These are phyloP conservation scores for Archilochus colubris DNA, from an alignment of 2,113 vertebrate species.

Conservation along the genomic window DNA sequence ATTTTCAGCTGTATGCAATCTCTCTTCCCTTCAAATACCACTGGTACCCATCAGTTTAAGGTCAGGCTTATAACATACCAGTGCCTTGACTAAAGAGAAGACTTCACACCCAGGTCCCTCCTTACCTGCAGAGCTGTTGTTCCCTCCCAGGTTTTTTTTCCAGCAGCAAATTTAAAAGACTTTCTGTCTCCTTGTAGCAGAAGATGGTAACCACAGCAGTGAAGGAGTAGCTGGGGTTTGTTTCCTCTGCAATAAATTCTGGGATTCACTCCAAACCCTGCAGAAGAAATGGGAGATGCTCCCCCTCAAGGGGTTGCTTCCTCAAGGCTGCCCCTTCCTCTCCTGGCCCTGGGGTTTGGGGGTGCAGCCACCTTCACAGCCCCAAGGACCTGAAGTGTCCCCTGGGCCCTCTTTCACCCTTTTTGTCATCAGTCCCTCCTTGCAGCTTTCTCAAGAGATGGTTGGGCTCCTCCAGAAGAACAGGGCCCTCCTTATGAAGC, in stretches of 20 bases:
- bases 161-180: not conserved
- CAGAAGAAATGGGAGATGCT: not conserved
- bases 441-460: not conserved
- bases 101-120: not conserved
- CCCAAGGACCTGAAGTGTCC: not conserved
- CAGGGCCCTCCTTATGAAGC: conserved; percentile 9
- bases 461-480: not conserved
- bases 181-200: not conserved
- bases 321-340: not conserved
- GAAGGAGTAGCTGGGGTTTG: not conserved
- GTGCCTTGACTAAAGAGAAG: not conserved
- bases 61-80: not conserved
- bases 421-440: not conserved
- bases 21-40: not conserved
- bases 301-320: not conserved
- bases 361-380: not conserved
- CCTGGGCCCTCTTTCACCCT: not conserved
- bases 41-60: not conserved
- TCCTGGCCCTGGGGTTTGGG: not conserved
- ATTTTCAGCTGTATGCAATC: not conserved
- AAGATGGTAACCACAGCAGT: not conserved
- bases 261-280: not conserved
- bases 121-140: not conserved
- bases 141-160: not conserved
- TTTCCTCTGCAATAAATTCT: not conserved